Base-by-base conservation (phyloP, 2,888 invertebrate species). In the Graphium colonna region DNA sequence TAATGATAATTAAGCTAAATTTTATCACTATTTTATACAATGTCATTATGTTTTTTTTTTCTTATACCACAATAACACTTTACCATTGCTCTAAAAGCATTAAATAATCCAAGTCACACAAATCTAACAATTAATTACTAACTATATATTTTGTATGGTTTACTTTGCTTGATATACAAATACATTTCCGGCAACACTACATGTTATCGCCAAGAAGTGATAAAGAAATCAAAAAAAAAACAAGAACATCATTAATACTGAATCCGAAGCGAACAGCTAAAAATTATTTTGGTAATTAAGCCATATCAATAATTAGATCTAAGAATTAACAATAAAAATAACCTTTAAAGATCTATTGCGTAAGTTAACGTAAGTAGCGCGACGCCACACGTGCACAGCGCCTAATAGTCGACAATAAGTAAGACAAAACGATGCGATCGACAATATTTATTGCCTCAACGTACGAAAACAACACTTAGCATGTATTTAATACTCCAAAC, bases 71-170 rank as follows among this genome's bases (percentile, higher is more conserved):
- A 88, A 88, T 79, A 89, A 89, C 88, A 89, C 88, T 81, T 82
- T 86, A 85, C 77, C 76, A 75, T 73, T 79, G 89, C 86, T 84
- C 89, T 89, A 89, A 76, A 88, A 89, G 89, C 89, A 79, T 86
- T 82, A 82, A 89, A 88, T 88, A 82, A 87, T 89, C 63, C 80
- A 85, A 87, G 82, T 87, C 89, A 89, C 88, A 89, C 89, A 87
- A 86, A 84, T 89, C 89, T 89, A 89, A 89, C 88, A 87, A 89
- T 89, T 87, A 88, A 82, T 86, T 84, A 88, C 87, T 85, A 86
- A 77, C 86, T 88, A 87, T 78, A 81, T 86, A 84, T 74, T 79
- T 88, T 87, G 82, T 85, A 84, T 82, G 77, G 70, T 85, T 81
- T 82, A 84, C 67, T 86, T 87, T 87, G 86, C 88, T 89, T 82